These are phyloP conservation scores for Sinonovacula constricta DNA, from an alignment of 1,140 invertebrate genomes.

Conservation along the genomic window DNA sequence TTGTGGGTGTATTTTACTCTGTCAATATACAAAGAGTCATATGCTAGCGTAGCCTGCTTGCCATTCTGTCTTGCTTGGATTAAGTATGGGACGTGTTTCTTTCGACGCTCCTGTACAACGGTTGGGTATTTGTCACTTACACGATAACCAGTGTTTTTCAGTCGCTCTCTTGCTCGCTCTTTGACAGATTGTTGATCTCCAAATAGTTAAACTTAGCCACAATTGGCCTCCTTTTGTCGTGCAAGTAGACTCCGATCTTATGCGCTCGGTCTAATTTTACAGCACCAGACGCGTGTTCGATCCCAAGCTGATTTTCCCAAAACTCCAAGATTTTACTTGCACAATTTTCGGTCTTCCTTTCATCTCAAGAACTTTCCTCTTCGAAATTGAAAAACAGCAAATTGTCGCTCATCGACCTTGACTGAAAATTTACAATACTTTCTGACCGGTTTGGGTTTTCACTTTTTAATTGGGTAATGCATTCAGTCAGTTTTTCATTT, in stretches of 20 bases:
- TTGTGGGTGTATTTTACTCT: not conserved
- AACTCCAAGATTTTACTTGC: not conserved
- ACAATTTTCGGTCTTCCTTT: slow-evolving; percentile 6
- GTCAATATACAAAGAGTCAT: slow-evolving; percentile 26
- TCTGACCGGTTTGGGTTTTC: not conserved
- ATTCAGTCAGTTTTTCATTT: no score
- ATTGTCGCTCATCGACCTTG: slow-evolving; percentile 22
- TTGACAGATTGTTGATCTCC: slow-evolving; percentile 12
- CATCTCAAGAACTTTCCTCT: not conserved
- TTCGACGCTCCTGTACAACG: not conserved
- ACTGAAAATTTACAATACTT: slow-evolving; percentile 5
- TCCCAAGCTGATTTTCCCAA: not conserved
- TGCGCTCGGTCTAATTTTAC: slow-evolving; percentile 35
- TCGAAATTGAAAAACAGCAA: slow-evolving; percentile 2
- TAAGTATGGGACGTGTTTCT: not conserved
- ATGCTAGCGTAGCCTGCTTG: no score
- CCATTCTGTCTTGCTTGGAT: not conserved
- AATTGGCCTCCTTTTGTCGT: slow-evolving; percentile 2
- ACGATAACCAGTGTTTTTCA: not conserved
- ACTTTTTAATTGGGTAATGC: not conserved
- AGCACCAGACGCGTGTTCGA: not conserved
- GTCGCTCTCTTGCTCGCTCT: not conserved
- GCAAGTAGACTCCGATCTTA: not conserved
- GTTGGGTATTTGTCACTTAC: slow-evolving; percentile 9
- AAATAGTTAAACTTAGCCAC: slow-evolving; percentile 31